Percentiles rank a stretch among this genome's conserved stretches.
phyloP scores from a whole-genome alignment of 2,113 vertebrate genomes.

The Ornithorhynchus anatinus region DNA sequence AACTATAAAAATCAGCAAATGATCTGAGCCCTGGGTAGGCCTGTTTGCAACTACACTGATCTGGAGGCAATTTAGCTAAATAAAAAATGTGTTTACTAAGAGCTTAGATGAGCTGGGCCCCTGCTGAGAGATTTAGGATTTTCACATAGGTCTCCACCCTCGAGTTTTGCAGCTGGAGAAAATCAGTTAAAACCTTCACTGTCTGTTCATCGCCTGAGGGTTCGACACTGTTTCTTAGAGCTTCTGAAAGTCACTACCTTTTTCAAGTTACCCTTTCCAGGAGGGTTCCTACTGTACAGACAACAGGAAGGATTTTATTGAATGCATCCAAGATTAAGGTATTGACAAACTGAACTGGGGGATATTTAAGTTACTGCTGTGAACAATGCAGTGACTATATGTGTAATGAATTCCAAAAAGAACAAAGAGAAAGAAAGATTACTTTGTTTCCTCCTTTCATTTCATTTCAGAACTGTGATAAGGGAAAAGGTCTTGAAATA shows the following conservation, averaged over 20 bases:
- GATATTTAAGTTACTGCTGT: not conserved
- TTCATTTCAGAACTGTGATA: too few species aligned
- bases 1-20: not conserved
- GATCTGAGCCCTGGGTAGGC: not conserved
- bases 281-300: not conserved
- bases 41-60: not conserved
- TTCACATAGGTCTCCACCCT: slow-evolving; percentile 18
- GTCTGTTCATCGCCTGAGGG: slow-evolving; percentile 21
- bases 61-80: not conserved
- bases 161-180: slow-evolving; percentile 33
- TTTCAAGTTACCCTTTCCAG: slow-evolving; percentile 29
- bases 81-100: not conserved
- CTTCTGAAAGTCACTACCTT: slow-evolving; percentile 29
- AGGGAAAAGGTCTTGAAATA: too few species aligned
- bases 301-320: not conserved
- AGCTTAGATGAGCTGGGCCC: slow-evolving; percentile 13
- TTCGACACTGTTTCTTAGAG: slow-evolving; percentile 10
- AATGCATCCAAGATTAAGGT: not conserved
- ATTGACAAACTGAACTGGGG: not conserved
- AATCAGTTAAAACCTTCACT: slow-evolving; percentile 21
- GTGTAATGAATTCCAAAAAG: slow-evolving; percentile 3
- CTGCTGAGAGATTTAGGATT: slow-evolving; percentile 7
- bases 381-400: not conserved
- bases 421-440: slow-evolving; percentile 15
- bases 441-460: too few species aligned